A percentile compares a stretch with the other conserved stretches of the same genome.
Evolutionary conservation across 2,797 vertebrate species (phyloP).

Genomic region (Neopelma chrysocephalum): DNA sequence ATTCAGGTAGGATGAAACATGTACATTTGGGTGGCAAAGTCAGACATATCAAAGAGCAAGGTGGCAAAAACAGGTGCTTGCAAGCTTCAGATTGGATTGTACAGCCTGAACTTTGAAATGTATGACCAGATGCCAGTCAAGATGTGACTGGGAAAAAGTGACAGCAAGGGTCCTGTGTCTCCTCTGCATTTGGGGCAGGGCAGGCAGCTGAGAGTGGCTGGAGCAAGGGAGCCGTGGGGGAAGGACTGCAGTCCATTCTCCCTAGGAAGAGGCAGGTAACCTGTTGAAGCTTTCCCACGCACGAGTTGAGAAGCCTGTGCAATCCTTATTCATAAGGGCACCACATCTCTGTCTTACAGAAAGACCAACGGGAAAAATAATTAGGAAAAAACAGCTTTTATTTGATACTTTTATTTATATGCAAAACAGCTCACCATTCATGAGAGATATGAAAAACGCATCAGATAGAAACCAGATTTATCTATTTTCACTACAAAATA

Average conservation of each 20-base stretch:
- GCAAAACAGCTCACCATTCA: slow-evolving; percentile 89
- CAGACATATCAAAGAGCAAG: neutral
- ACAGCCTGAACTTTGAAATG: neutral
- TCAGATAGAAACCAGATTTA: slow-evolving; percentile 91
- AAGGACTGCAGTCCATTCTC: neutral
- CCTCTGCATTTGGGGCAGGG: neutral
- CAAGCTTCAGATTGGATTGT: neutral
- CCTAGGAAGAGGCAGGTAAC: neutral
- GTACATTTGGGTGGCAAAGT: neutral
- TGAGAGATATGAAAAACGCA: slow-evolving; percentile 90
- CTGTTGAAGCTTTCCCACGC: neutral
- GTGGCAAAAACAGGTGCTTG: neutral
- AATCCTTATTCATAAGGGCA: neutral
- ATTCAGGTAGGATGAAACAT: neutral
- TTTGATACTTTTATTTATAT: slow-evolving; percentile 88
- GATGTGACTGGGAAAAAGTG: neutral
- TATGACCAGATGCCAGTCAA: neutral
- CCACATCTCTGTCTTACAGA: neutral
- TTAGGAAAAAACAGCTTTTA: slow-evolving; percentile 72
- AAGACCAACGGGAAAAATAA: slow-evolving; percentile 56
- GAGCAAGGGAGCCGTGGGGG: neutral
- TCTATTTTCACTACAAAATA: slow-evolving; percentile 96
- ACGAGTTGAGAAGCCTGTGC: neutral
- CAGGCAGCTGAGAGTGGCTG: neutral
- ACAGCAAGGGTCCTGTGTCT: neutral